Conservation (phyloP, 2,113 vertebrate genomes). For the Gymnarchus niloticus region DNA sequence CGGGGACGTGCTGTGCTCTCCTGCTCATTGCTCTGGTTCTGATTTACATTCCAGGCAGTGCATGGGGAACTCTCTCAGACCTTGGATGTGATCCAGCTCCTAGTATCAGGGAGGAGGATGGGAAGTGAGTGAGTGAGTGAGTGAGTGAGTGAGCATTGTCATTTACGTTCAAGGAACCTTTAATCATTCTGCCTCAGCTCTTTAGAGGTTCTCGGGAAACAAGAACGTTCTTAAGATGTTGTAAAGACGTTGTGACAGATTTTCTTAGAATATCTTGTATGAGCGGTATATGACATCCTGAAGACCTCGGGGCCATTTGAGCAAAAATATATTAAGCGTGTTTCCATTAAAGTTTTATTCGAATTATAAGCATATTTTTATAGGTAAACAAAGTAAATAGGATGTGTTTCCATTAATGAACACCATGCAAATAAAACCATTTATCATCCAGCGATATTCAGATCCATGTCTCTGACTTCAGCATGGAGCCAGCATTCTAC, state of each 20-base stretch:
- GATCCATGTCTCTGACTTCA: no score
- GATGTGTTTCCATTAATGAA: no score
- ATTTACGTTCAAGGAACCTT: not conserved
- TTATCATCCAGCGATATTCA: no score
- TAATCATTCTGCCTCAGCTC: not conserved
- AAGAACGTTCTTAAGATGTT: not conserved
- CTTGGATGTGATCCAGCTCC: not conserved
- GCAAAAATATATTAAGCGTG: no score
- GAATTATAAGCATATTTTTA: no score
- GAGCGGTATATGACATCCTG: not conserved
- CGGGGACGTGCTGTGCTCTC: not conserved
- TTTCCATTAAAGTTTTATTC: no score
- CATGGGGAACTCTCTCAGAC: not conserved
- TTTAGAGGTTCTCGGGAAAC: not conserved
- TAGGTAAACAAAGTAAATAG: no score
- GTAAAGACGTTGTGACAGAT: not conserved
- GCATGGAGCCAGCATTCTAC: no score
- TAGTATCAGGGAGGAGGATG: not conserved
- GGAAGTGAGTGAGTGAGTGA: no score
- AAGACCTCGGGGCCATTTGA: not conserved
- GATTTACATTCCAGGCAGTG: not conserved
- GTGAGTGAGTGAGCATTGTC: not conserved
- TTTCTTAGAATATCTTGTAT: not conserved
- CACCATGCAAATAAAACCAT: no score
- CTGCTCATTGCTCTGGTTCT: not conserved